These are phyloP conservation scores for Falco concolor DNA, from an alignment of 2,797 vertebrate species.

Conservation along the genomic window DNA sequence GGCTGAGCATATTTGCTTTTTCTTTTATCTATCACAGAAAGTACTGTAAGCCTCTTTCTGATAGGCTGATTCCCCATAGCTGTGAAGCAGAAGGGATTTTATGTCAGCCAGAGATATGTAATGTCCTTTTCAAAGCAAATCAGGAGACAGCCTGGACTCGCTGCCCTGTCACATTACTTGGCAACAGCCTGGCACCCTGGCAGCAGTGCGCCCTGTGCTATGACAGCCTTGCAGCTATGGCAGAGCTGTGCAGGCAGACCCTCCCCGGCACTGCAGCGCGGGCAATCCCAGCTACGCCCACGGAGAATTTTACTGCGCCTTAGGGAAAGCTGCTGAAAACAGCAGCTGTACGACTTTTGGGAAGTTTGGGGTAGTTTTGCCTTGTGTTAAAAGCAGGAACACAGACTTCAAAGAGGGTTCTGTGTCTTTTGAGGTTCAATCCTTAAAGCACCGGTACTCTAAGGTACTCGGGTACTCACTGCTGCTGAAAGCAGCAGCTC, in stretches of 20 bases:
- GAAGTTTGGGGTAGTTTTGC: neutral
- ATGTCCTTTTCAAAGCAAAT: constrained; percentile 46
- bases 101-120: neutral
- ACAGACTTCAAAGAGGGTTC: neutral
- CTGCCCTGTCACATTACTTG: constrained; percentile 43
- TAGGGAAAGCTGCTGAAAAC: neutral
- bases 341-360: neutral
- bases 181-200: constrained; percentile 37
- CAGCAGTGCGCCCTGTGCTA: neutral
- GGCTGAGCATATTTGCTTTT: neutral
- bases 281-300: neutral
- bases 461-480: too few species aligned
- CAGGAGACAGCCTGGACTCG: constrained; percentile 9
- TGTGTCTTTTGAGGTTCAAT: neutral
- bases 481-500: neutral
- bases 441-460: neutral
- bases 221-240: neutral
- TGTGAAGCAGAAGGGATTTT: neutral
- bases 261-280: neutral
- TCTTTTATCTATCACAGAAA: neutral
- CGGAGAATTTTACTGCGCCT: neutral
- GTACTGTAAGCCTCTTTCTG: neutral
- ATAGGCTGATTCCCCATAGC: neutral
- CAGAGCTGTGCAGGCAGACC: neutral
- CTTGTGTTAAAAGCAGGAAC: neutral